Base-by-base conservation (phyloP, 1,140 invertebrate species). In the Neodiprion lecontei region DNA sequence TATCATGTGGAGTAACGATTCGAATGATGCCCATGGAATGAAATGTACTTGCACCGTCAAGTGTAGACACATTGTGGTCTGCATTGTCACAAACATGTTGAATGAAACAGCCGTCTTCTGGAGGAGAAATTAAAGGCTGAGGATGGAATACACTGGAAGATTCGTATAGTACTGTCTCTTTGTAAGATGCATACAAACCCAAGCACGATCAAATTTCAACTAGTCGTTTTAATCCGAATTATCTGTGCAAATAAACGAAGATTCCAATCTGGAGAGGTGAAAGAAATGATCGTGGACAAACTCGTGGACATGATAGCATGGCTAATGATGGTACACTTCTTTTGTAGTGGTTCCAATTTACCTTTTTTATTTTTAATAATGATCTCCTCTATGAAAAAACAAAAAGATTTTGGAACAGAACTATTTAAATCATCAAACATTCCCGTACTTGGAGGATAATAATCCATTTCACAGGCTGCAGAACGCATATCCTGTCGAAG, bases 1-100 rank as follows among this genome's bases (percentile, higher is more conserved):
- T 77, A 75, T 74, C 0, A 81, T 82, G 82, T 70, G 82, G 79
- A 82, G 83, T 82, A 73, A 85, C 72, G 78, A 82, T 81, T 82
- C 83, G 75, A 77, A 78, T 21, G 17, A 21, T 21, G 17, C 17
- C 17, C 17, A 21, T 21, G 17, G 17, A 21, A 21, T 79, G 80
- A 48, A 79, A 79, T 69, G 77, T 81, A 69, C 49, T 69, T 12
- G 69, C 9, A 21, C 80, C 78, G 75, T 79, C 76, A 21, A 81
- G 23, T n/a, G 67, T 75, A 9, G 12, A n/a, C n/a, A 72, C 50
- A 53, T 78, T 75, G 67, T 69, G 69, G 40, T 76, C 76, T 21
- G 70, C 47, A 70, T 78, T 79, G 75, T 86, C 83, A 72, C 77
- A 82, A 71, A 83, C 77, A 71, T 81, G 83, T 76, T 85, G 83